A percentile compares a stretch with the other conserved stretches of the same genome.
Conservation (phyloP, 2,113 vertebrate species). For the Mormyrus lacerda region DNA sequence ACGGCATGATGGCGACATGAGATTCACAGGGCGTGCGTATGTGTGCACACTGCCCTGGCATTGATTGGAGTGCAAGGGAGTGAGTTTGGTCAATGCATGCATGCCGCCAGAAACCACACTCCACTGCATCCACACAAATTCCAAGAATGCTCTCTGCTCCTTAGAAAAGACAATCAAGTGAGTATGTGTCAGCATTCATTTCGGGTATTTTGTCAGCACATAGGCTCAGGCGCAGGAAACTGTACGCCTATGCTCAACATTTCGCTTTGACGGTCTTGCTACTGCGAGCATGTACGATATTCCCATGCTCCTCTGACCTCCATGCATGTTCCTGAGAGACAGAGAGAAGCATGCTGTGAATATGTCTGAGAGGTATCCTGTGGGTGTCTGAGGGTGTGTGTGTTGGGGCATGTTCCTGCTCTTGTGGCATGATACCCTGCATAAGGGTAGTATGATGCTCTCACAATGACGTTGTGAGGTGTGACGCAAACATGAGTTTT, state of each 20-base stretch:
- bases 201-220: not conserved
- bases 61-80: conserved; percentile 9
- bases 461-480: not conserved
- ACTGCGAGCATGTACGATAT: not conserved
- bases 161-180: not conserved
- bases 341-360: not conserved
- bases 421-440: conserved; percentile 7
- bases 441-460: not conserved
- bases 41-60: not conserved
- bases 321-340: not conserved
- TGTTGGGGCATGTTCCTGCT: not conserved
- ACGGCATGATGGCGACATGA: conserved; percentile 24
- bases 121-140: not conserved
- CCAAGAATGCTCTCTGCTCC: not conserved
- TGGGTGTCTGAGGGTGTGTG: not conserved
- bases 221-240: not conserved
- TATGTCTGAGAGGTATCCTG: not conserved
- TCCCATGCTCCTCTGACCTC: not conserved
- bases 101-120: not conserved
- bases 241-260: not conserved
- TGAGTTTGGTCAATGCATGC: not conserved
- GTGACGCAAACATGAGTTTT: conserved; percentile 2
- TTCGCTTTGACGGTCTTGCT: conserved; percentile 4
- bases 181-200: not conserved
- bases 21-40: conserved; percentile 7